Evolutionary conservation across 2,888 invertebrate genomes (phyloP).

Genomic region (Carcina quercana): DNA sequence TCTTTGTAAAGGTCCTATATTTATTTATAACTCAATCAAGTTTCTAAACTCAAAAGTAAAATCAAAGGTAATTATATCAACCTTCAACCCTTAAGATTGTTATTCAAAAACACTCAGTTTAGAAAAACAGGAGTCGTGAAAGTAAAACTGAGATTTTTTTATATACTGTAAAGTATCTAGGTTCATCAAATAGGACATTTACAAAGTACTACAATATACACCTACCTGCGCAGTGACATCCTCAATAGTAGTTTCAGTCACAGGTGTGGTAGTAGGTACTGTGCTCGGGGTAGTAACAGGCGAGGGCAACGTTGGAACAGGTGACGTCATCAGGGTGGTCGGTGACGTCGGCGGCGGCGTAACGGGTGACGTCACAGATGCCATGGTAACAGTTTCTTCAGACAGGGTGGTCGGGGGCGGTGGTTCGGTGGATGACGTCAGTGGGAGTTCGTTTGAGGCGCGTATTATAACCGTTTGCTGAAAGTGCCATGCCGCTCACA

Average conservation of each 20-base stretch:
- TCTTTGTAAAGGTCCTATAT: too few relatives aligned
- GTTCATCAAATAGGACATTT: too few relatives aligned
- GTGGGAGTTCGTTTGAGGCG: constrained; percentile 59
- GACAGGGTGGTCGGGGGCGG: constrained; percentile 30
- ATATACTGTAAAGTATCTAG: too few relatives aligned
- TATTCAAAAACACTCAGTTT: too few relatives aligned
- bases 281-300: constrained; percentile 31
- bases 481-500: constrained; percentile 73
- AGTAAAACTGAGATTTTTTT: too few relatives aligned
- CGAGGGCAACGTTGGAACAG: constrained; percentile 26
- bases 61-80: too few relatives aligned
- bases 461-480: constrained; percentile 71
- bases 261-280: constrained; percentile 38
- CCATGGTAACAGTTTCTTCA: constrained; percentile 24
- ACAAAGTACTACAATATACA: too few relatives aligned
- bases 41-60: too few relatives aligned
- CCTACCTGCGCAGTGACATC: constrained; percentile 59
- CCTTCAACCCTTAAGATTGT: too few relatives aligned
- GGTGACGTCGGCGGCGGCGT: constrained; percentile 20
- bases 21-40: too few relatives aligned
- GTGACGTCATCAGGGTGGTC: constrained; percentile 19
- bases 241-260: constrained; percentile 47
- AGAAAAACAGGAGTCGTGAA: too few relatives aligned
- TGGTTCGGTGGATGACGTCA: constrained; percentile 35
- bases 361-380: constrained; percentile 26